Conservation (phyloP, 2,888 invertebrate species). For the Drosophila diplacantha region DNA sequence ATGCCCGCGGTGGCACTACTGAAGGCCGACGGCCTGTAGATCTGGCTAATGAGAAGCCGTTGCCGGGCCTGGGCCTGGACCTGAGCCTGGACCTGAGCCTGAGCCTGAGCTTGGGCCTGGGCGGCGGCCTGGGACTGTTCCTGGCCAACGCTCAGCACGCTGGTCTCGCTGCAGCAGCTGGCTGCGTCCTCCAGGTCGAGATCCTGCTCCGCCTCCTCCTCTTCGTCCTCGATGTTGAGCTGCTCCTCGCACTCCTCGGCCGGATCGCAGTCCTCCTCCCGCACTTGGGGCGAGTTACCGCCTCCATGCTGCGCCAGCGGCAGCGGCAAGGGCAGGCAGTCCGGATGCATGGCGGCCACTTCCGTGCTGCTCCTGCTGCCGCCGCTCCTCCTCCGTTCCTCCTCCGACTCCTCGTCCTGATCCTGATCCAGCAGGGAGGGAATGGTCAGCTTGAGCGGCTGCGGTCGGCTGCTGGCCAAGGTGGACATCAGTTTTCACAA, state of each 20-base stretch:
- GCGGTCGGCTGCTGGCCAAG: conserved; percentile 65
- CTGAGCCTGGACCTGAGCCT: conserved; percentile 35
- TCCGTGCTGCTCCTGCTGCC: conserved; percentile 11
- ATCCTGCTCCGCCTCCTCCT: conserved; percentile 45
- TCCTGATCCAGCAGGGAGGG: conserved; percentile 26
- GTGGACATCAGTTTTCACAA: conserved; percentile 64
- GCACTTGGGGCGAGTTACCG: conserved; percentile 72
- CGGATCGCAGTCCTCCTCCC: conserved; percentile 42
- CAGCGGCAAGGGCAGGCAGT: conserved; percentile 73
- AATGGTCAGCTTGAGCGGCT: conserved; percentile 55
- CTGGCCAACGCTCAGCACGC: conserved; percentile 89
- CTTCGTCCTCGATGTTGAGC: conserved; percentile 45
- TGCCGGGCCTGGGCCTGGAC: conserved; percentile 56
- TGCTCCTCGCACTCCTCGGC: conserved; percentile 54
- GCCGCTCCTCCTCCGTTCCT: conserved; percentile 12
- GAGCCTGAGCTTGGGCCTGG: conserved; percentile 38
- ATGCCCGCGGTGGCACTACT: conserved; percentile 51
- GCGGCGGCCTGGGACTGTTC: conserved; percentile 78
- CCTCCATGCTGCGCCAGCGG: conserved; percentile 63
- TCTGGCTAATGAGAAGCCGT: conserved; percentile 60
- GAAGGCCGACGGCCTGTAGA: conserved; percentile 63
- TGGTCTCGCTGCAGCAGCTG: conserved; percentile 87
- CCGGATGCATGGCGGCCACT: conserved; percentile 73
- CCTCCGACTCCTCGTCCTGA: conserved; percentile 11
- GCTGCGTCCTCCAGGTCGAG: conserved; percentile 78